These are phyloP conservation scores for Gallinago solitaria DNA, from an alignment of 2,797 vertebrate genomes.

Conservation along the genomic window DNA sequence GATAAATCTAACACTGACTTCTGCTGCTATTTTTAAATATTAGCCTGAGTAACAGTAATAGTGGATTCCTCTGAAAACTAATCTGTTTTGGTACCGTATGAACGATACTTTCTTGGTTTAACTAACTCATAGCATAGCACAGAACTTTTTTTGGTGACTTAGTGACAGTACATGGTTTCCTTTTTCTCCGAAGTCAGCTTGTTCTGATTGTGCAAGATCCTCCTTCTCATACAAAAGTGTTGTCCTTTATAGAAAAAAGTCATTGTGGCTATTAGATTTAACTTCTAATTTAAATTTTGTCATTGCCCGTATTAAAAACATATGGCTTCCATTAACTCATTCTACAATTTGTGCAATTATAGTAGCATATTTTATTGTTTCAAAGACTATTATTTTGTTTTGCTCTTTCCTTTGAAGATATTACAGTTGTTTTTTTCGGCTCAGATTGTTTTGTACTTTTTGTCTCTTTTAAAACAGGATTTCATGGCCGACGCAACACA, in stretches of 20 bases:
- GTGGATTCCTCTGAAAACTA: not conserved
- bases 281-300: slow-evolving; percentile 54
- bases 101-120: not conserved
- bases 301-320: slow-evolving; percentile 40
- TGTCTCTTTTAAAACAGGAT: slow-evolving; percentile 80
- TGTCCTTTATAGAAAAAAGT: slow-evolving; percentile 18
- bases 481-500: slow-evolving; percentile 83
- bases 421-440: not conserved
- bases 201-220: slow-evolving; percentile 27
- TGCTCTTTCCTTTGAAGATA: slow-evolving; percentile 35
- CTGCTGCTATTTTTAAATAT: not conserved
- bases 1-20: not conserved
- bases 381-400: slow-evolving; percentile 1
- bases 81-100: not conserved
- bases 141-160: slow-evolving; percentile 13
- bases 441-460: slow-evolving; percentile 59
- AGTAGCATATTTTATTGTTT: slow-evolving; percentile 47
- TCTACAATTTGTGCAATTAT: slow-evolving; percentile 24
- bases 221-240: slow-evolving; percentile 32
- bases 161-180: not conserved
- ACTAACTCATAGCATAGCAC: not conserved
- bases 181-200: slow-evolving; percentile 14
- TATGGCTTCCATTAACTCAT: slow-evolving; percentile 1
- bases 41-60: not conserved
- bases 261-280: slow-evolving; percentile 27